These are phyloP conservation scores for Allacma fusca DNA, from an alignment of 2,888 invertebrate species.

Conservation along the genomic window DNA sequence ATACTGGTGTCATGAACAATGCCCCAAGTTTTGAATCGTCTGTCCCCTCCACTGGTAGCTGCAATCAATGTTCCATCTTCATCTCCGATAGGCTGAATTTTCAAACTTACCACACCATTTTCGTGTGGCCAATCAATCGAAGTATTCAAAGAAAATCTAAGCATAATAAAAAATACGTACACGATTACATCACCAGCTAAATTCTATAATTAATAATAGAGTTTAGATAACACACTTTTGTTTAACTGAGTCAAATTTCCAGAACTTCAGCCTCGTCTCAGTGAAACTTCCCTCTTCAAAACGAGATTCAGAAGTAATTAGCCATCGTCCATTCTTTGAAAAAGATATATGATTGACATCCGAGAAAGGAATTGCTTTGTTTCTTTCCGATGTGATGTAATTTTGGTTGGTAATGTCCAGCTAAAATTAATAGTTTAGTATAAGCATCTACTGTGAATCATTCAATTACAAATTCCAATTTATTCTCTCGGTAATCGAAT, in stretches of 20 bases:
- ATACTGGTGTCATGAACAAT: slow-evolving; percentile 69
- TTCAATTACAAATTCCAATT: no score
- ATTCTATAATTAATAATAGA: no score
- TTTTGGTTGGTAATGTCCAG: slow-evolving; percentile 78
- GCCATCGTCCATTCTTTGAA: slow-evolving; percentile 74
- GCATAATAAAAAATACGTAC: no score
- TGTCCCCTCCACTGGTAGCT: slow-evolving; percentile 74
- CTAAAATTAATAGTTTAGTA: no score
- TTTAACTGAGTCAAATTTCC: slow-evolving; percentile 70
- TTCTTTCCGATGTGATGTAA: slow-evolving; percentile 72
- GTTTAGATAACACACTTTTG: slow-evolving; percentile 71
- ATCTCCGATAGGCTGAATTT: slow-evolving; percentile 69
- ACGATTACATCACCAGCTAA: no score
- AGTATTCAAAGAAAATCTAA: slow-evolving; percentile 76
- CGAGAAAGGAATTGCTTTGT: slow-evolving; percentile 71
- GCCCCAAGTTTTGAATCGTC: slow-evolving; percentile 77
- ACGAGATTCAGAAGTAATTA: slow-evolving; percentile 71
- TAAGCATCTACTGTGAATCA: no score
- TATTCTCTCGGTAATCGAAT: no score
- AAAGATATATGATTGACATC: slow-evolving; percentile 75
- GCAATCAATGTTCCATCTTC: slow-evolving; percentile 66
- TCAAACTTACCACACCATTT: slow-evolving; percentile 69
- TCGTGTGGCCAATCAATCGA: slow-evolving; percentile 78
- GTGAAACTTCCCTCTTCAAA: slow-evolving; percentile 69
- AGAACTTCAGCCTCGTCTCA: slow-evolving; percentile 79